Conservation (phyloP, 2,888 invertebrate species). For the Pristionchus mayeri region DNA sequence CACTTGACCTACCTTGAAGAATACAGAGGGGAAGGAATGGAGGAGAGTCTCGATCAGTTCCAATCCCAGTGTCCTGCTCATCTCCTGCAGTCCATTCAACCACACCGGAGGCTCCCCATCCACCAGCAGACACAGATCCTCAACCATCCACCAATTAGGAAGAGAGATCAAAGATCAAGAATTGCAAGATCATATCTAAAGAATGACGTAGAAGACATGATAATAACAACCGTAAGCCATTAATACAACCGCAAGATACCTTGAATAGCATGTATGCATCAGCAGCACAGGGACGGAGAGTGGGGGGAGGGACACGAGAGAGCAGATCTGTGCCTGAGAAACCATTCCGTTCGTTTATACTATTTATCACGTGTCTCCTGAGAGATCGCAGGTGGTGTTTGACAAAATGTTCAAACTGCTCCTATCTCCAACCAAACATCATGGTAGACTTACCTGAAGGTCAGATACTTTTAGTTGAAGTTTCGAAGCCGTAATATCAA, state of each 20-base stretch:
- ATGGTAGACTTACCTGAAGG: no score
- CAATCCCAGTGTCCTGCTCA: conserved; percentile 95
- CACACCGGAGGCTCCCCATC: conserved; percentile 96
- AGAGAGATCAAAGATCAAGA: no score
- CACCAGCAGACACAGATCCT: conserved; percentile 95
- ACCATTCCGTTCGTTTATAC: neutral
- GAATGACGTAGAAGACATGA: no score
- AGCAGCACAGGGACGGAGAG: conserved; percentile 78
- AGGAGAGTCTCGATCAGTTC: conserved; percentile 94
- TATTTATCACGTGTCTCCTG: neutral
- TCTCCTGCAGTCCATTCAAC: conserved; percentile 95
- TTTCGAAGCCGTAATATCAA: no score
- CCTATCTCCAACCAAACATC: no score
- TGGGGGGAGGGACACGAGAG: conserved; percentile 82
- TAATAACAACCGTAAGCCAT: no score
- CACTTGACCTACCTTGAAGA: conserved; percentile 76
- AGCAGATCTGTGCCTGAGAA: neutral
- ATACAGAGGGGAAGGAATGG: conserved; percentile 80
- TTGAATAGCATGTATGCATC: conserved; percentile 96
- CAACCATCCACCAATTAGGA: no score
- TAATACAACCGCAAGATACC: no score
- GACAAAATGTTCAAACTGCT: no score
- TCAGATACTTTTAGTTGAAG: no score
- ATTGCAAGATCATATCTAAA: no score
- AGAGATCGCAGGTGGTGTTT: no score